These are phyloP conservation scores for Drosophila santomea DNA, from an alignment of 1,140 invertebrate species.

Conservation along the genomic window DNA sequence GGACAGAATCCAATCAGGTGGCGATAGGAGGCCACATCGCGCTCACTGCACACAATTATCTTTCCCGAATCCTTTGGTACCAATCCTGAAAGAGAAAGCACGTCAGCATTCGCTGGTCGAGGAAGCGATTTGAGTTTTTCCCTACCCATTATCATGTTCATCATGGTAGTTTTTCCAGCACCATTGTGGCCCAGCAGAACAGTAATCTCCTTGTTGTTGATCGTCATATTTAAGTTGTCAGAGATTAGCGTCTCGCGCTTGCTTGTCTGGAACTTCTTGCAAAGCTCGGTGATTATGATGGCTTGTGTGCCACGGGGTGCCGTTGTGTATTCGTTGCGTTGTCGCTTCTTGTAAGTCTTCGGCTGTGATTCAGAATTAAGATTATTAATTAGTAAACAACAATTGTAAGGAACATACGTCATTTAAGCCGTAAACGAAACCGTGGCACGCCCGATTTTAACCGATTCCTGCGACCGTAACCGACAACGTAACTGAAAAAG, in stretches of 20 bases:
- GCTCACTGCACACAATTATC: constrained; percentile 77
- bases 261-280: constrained; percentile 66
- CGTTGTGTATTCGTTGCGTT: constrained; percentile 70
- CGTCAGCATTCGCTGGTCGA: background rate
- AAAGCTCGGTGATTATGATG: constrained; percentile 73
- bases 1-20: constrained; percentile 88
- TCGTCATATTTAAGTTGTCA: constrained; percentile 76
- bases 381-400: too few relatives aligned
- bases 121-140: too few relatives aligned
- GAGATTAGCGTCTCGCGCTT: constrained; percentile 69
- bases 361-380: constrained; percentile 27
- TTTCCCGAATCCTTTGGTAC: constrained; percentile 79
- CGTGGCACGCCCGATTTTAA: too few relatives aligned
- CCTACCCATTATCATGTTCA: constrained; percentile 86
- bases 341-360: constrained; percentile 66
- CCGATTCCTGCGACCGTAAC: background rate
- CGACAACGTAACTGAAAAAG: constrained; percentile 13
- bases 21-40: constrained; percentile 76
- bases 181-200: constrained; percentile 91
- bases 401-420: too few relatives aligned
- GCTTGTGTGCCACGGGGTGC: constrained; percentile 57
- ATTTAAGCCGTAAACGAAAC: background rate
- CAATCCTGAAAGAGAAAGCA: constrained; percentile 37
- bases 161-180: constrained; percentile 90
- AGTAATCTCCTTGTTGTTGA: constrained; percentile 86